A percentile compares a stretch with the other conserved stretches of the same genome.
Conservation (phyloP, 2,888 invertebrate genomes). For the Villa cingulata region DNA sequence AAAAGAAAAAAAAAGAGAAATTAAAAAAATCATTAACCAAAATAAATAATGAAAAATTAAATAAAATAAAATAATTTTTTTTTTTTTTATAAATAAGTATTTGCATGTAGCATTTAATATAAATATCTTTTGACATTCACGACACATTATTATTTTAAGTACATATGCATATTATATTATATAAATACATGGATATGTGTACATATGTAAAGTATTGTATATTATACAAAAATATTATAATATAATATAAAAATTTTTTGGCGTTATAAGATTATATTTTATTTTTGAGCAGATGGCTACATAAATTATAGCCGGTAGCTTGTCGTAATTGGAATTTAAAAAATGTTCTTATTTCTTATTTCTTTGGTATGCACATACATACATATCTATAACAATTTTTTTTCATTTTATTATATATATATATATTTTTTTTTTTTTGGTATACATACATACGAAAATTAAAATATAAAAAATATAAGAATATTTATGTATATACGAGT, state of each 20-base stretch:
- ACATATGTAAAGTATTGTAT: no score
- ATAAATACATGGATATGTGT: no score
- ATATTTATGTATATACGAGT: not conserved
- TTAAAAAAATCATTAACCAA: no score
- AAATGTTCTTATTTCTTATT: not conserved
- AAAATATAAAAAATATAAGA: no score
- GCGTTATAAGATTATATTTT: not conserved
- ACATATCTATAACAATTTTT: not conserved
- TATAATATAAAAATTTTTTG: not conserved
- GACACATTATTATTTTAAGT: not conserved
- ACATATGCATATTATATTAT: no score
- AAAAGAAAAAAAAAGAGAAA: no score
- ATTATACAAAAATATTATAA: no score
- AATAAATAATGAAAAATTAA: no score
- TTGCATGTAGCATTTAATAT: no score
- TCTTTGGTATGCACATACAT: not conserved
- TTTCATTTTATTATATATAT: not conserved
- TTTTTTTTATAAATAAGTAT: no score
- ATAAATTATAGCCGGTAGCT: not conserved
- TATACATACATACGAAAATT: no score
- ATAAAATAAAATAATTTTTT: no score
- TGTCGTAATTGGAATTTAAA: not conserved
- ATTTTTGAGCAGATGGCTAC: not conserved
- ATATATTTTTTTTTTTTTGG: not conserved
- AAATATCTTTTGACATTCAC: not conserved